Evolutionary conservation across 2,797 vertebrate genomes (phyloP), one percentile per base, ranked within the genome.

Genomic region (Petrocephalus schoutedeni): DNA sequence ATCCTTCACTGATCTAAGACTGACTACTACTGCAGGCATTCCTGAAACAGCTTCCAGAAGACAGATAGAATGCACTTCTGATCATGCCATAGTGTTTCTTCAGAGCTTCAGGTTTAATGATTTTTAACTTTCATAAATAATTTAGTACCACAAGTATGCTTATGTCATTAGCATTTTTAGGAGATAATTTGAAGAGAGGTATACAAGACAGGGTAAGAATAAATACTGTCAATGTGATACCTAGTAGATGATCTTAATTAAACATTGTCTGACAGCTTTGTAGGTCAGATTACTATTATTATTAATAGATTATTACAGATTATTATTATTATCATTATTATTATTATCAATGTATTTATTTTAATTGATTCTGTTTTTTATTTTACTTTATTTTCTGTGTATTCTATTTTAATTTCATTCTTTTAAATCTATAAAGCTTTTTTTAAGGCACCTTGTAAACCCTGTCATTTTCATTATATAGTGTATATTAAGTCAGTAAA

Each of bases 1-100:
- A 74, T 88, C 36, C 82, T 74, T 36, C 32, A 45, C 51, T 57
- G 58, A 88, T 83, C 82, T 83, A 49, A 61, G 87, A 64, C 56
- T 19, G 19, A 19, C 41, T 74, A 10, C 23, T 28, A 53, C 86
- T 86, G 32, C 85, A 32, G 59, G 61, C 19, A 54, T 21, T 61
- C 59, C 45, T 53, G 86, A 19, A 23, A 19, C 51, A 19, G 12
- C 36, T 61, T 87, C 41, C 19, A 2, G 10, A 85, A 57, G 84
- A 45, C 19, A 9, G 16, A 77, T 19, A 77, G 28, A 77, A 45
- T 4, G 41, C 71, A 77, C 32, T 49, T n/a, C 41, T 49, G 71
- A 77, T 45, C 32, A 45, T 45, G 32, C 71, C 36, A 9, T 16
- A 45, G 41, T 49, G 41, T 45, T 77, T 77, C 71, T 58, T 85